These are phyloP conservation scores for Xiphias gladius DNA, from an alignment of 2,113 vertebrate genomes.

Conservation along the genomic window DNA sequence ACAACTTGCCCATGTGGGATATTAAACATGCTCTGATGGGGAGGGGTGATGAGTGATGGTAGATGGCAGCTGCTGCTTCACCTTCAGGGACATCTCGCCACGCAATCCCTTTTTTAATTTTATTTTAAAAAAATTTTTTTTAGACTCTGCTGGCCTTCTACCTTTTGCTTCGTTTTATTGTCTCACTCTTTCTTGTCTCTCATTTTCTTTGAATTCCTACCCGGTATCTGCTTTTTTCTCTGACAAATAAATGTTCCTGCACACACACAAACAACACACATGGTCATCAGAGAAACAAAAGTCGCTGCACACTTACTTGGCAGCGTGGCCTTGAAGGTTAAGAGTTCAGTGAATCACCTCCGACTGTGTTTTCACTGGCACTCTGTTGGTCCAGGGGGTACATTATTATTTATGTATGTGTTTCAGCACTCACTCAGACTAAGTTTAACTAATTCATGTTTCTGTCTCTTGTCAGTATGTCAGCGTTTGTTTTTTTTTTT, in stretches of 20 bases:
- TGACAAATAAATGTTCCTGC: neutral
- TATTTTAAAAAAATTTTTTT: neutral
- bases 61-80: constrained; percentile 65
- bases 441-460: constrained; percentile 30
- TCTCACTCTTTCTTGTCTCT: neutral
- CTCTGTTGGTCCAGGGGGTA: constrained; percentile 54
- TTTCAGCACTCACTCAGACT: constrained; percentile 37
- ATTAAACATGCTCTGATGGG: constrained; percentile 59
- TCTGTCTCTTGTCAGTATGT: constrained; percentile 25
- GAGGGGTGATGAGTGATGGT: constrained; percentile 60
- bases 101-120: neutral
- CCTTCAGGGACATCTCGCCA: constrained; percentile 39
- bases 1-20: constrained; percentile 57
- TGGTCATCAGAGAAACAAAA: constrained; percentile 9
- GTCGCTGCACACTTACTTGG: constrained; percentile 35
- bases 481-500: constrained; percentile 5
- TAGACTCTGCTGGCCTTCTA: neutral
- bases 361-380: constrained; percentile 77
- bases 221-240: neutral
- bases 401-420: constrained; percentile 52
- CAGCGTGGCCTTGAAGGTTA: constrained; percentile 55
- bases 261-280: constrained; percentile 7
- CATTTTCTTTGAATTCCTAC: neutral
- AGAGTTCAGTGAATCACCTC: constrained; percentile 66
- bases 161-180: neutral